Evolutionary conservation across 2,888 invertebrate genomes (phyloP), one percentile per base, ranked within the genome.

Genomic region (Dryomyza anilis): DNA sequence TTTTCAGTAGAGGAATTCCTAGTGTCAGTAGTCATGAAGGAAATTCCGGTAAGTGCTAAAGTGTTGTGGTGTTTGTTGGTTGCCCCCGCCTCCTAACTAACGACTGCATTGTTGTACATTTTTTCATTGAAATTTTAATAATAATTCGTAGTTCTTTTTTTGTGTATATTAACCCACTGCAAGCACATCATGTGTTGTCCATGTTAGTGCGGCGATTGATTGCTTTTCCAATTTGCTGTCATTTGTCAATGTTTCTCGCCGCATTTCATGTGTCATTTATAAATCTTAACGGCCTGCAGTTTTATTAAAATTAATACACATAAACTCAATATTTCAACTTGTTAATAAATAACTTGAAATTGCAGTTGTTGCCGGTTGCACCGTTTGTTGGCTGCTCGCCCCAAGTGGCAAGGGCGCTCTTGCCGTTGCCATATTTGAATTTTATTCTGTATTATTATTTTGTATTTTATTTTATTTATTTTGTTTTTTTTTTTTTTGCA

Each of bases 241-340:
- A 50, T 50, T 50, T 50, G 27, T 50, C 50, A 27, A 12, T 8
- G 21, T 19, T 48, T 48, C 12, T 19, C 25, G 23, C 23, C 14
- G 2, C 25, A n/a, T 50, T 50, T 25, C 23, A 25, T 50, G 23
- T 50, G n/a, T 25, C n/a, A 25, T 14, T 25, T 50, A 25, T 14
- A 12, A 50, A 50, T n/a, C 25, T 27, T 50, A 14, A 50, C 50
- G 25, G 12, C 12, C 23, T 27, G 50, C 50, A 43, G 19, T 12
- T 50, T 23, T 50, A n/a, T n/a, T 12, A 10, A 2, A 50, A 27
- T 50, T 27, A 50, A 27, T 23, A 50, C n/a, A 27, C 27, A 50
- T 50, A 2, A 50, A 50, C 23, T n/a, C 50, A 50, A 50, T 50
- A 50, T 50, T 27, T 50, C 12, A 50, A 50, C 25, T 50, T 14